Base-by-base conservation (phyloP, 2,888 invertebrate species). In the Lydus trimaculatus region DNA sequence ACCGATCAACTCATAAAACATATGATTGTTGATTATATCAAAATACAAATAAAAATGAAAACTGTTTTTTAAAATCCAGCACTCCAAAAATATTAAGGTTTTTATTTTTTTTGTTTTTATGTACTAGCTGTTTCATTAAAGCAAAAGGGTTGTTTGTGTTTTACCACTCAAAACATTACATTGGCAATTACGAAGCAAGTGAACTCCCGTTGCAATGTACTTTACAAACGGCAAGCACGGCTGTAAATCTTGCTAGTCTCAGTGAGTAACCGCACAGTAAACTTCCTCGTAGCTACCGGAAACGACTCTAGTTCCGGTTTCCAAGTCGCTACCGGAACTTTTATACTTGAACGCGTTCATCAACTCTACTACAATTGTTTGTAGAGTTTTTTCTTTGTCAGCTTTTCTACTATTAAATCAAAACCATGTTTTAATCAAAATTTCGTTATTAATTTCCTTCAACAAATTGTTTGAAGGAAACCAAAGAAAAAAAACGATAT, bases 221-320 rank as follows among this genome's bases (percentile, higher is more conserved):
- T 77, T 74, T 73, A 76, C 77, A 75, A 77, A 77, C 75, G 63
- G 71, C 72, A 66, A 36, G 56, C 64, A 73, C 64, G 74, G 71
- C 71, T 72, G 78, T 78, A 78, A 79, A 78, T 77, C 77, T 76
- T 70, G 58, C 64, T 66, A 62, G 73, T 68, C 75, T 71, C 74
- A 64, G 74, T 72, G 76, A 78, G 72, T 75, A 78, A 78, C 78
- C 76, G 75, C 78, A 78, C 74, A 71, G 77, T 78, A 78, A 79
- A 78, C 77, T 77, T 78, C 75, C 79, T 77, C 75, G 77, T 73
- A 76, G 76, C 77, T 75, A 73, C 78, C 78, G 80, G 80, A 81
- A 82, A 81, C 80, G 80, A 79, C 78, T 78, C 71, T 74, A 72
- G 78, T 81, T 81, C 80, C 80, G 80, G 80, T 79, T 75, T 76